Evolutionary conservation across 2,797 vertebrate species (phyloP).

Genomic region (Spinus pinus): DNA sequence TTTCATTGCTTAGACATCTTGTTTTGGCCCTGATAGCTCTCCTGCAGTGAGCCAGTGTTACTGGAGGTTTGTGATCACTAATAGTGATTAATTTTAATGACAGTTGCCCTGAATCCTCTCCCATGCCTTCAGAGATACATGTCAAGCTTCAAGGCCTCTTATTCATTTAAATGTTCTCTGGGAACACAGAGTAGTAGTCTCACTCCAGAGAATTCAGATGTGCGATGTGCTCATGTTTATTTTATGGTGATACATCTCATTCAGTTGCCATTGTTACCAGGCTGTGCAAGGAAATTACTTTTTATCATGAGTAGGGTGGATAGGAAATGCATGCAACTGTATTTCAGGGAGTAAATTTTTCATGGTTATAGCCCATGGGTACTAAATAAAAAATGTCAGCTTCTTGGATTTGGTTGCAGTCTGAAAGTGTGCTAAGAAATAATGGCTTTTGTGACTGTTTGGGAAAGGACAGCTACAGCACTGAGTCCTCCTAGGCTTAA

Average conservation of each 20-base stretch:
- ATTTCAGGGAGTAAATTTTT: conserved; percentile 68
- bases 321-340: conserved; percentile 49
- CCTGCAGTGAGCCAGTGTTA: not conserved
- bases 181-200: not conserved
- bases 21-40: not conserved
- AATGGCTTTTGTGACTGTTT: conserved; percentile 25
- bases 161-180: not conserved
- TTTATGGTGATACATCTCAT: conserved; percentile 1
- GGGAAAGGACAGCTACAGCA: not conserved
- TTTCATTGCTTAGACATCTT: not conserved
- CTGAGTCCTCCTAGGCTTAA: not conserved
- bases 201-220: not conserved
- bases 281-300: conserved; percentile 48
- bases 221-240: conserved; percentile 18
- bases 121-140: not conserved
- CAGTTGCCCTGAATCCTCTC: not conserved
- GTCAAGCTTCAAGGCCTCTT: conserved; percentile 6
- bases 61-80: not conserved
- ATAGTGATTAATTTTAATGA: not conserved
- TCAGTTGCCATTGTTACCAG: conserved; percentile 30
- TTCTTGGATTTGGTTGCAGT: conserved; percentile 45
- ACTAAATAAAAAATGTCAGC: conserved; percentile 71
- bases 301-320: conserved; percentile 37
- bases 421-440: conserved; percentile 36
- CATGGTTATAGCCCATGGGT: conserved; percentile 48